Evolutionary conservation across 2,797 vertebrate genomes (phyloP).

Genomic region (Sandelia bainsii): DNA sequence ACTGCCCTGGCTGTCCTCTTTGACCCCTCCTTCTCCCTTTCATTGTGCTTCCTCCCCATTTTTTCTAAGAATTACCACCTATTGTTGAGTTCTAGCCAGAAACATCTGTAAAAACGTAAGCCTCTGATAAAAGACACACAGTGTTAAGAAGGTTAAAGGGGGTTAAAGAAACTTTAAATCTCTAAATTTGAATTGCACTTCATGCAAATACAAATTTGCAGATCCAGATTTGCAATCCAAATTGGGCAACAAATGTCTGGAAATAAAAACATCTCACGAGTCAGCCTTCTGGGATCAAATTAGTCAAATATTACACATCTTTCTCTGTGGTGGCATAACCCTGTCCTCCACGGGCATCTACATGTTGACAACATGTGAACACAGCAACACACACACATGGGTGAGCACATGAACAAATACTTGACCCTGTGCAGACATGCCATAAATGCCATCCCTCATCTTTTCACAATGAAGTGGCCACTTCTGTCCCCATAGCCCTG

Average conservation of each 20-base stretch:
- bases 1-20: conserved; percentile 2
- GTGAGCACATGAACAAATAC: conserved; percentile 40
- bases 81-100: conserved; percentile 13
- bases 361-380: conserved; percentile 36
- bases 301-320: conserved; percentile 39
- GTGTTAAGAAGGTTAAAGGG: conserved; percentile 16
- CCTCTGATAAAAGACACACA: conserved; percentile 19
- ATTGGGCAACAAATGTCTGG: conserved; percentile 41
- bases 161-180: too few species aligned
- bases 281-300: conserved; percentile 40
- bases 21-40: conserved; percentile 17
- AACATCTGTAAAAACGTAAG: not conserved
- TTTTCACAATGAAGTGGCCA: conserved; percentile 66
- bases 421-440: conserved; percentile 67
- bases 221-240: conserved; percentile 69
- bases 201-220: conserved; percentile 49
- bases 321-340: conserved; percentile 7
- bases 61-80: conserved; percentile 24
- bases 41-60: conserved; percentile 12
- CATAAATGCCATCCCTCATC: conserved; percentile 63
- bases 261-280: conserved; percentile 20
- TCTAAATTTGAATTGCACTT: conserved; percentile 59
- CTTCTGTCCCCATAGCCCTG: conserved; percentile 23
- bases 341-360: conserved; percentile 12
- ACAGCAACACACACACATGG: conserved; percentile 1